A percentile compares a stretch with the other conserved stretches of the same genome.
These are phyloP conservation scores for Fistularia commersonii DNA, from an alignment of 2,797 vertebrate species.

Conservation along the genomic window DNA sequence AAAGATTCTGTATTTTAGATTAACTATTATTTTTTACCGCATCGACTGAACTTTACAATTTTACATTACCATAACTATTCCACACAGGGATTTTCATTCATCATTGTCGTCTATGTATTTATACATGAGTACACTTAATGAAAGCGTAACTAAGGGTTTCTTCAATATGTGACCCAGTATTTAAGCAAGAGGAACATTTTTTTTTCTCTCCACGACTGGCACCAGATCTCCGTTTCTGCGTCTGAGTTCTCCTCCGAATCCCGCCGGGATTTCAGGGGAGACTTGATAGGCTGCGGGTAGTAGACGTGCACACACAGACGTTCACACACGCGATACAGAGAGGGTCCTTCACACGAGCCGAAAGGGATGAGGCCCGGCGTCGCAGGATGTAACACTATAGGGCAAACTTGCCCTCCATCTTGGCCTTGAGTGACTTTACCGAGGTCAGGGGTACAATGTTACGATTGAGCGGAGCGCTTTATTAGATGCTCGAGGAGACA, in stretches of 20 bases:
- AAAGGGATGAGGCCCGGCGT: conserved; percentile 82
- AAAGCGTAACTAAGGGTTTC: conserved; percentile 13
- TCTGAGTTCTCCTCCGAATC: conserved; percentile 20
- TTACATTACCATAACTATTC: no score
- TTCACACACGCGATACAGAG: conserved; percentile 10
- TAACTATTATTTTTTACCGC: no score
- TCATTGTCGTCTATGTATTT: no score
- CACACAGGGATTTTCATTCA: no score
- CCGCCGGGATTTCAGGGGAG: conserved; percentile 32
- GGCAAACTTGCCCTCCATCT: conserved; percentile 75
- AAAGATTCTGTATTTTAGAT: no score
- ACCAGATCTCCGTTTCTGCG: conserved; percentile 26
- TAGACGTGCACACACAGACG: conserved; percentile 18
- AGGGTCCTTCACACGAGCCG: conserved; percentile 32
- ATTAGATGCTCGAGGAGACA: conserved; percentile 76
- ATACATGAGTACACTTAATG: no score
- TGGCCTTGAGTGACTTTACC: conserved; percentile 78
- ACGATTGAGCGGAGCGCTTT: conserved; percentile 81
- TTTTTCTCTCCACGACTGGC: conserved; percentile 21
- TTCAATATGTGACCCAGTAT: conserved; percentile 17
- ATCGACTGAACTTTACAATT: no score
- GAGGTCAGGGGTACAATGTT: conserved; percentile 80
- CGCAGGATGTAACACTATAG: conserved; percentile 81
- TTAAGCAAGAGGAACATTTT: conserved; percentile 24
- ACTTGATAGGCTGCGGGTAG: conserved; percentile 36